A percentile compares a stretch with the other conserved stretches of the same genome.
phyloP scores from a whole-genome alignment of 2,888 invertebrate species.

The Belgica antarctica region DNA sequence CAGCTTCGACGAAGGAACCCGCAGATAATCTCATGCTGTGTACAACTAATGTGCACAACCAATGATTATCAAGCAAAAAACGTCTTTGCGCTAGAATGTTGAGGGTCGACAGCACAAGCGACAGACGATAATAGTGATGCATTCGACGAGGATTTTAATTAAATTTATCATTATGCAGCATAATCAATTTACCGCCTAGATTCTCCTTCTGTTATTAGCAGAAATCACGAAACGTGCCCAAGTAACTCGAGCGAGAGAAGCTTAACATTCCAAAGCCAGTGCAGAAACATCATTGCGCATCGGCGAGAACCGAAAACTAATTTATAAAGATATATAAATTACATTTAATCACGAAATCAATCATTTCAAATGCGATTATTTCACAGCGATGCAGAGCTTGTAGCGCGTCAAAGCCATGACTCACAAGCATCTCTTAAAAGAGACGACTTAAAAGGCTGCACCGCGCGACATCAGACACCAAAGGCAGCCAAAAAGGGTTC shows the following conservation, averaged over 20 bases:
- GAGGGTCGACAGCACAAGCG: conserved; percentile 2
- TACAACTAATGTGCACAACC: not conserved
- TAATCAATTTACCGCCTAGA: conserved; percentile 38
- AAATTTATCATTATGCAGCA: conserved; percentile 27
- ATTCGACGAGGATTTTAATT: conserved; percentile 22
- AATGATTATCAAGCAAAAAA: not conserved
- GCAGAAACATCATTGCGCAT: not conserved
- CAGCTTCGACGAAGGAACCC: no score
- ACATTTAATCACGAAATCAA: conserved; percentile 41
- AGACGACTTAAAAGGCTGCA: not conserved
- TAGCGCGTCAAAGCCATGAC: conserved; percentile 5
- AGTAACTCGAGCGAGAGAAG: conserved; percentile 11
- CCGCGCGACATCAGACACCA: not conserved
- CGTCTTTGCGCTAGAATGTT: not conserved
- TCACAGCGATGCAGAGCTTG: conserved; percentile 2
- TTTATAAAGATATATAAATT: conserved; percentile 34
- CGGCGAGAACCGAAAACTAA: not conserved
- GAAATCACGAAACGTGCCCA: conserved; percentile 35
- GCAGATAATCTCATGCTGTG: not conserved
- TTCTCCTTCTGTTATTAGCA: conserved; percentile 29
- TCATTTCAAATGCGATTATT: conserved; percentile 26
- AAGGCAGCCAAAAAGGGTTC: not conserved
- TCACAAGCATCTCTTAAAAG: conserved; percentile 5
- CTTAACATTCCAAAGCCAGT: not conserved
- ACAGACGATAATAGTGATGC: not conserved